Evolutionary conservation across 1,140 invertebrate genomes (phyloP).

Genomic region (Tetragonula clypearis): DNA sequence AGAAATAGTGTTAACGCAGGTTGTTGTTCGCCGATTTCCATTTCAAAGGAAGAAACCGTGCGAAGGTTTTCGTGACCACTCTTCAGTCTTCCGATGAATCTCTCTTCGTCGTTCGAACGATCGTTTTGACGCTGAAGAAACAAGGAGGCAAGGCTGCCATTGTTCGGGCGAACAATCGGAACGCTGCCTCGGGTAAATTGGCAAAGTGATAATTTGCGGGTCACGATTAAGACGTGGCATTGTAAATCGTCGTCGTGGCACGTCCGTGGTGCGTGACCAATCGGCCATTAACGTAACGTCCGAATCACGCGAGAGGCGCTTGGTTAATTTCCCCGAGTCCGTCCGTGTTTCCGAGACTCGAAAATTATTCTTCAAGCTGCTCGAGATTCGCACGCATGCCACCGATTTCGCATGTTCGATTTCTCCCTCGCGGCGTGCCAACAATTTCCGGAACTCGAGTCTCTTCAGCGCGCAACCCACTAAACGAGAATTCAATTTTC

Average conservation of each 20-base stretch:
- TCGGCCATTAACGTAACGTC: slow-evolving; percentile 71
- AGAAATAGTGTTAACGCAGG: background rate
- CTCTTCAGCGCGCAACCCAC: background rate
- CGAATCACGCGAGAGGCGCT: slow-evolving; percentile 74
- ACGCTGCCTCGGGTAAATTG: background rate
- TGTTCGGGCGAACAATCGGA: slow-evolving; percentile 38
- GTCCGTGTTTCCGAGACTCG: slow-evolving; percentile 40
- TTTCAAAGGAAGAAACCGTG: slow-evolving; percentile 14
- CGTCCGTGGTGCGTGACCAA: slow-evolving; percentile 72
- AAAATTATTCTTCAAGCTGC: slow-evolving; percentile 69
- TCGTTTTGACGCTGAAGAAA: slow-evolving; percentile 8
- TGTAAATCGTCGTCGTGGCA: slow-evolving; percentile 66
- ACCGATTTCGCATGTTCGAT: background rate
- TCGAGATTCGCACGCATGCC: slow-evolving; percentile 34
- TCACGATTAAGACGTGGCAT: slow-evolving; percentile 72
- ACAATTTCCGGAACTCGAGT: slow-evolving; percentile 22
- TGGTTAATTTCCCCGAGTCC: slow-evolving; percentile 69
- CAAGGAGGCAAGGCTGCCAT: slow-evolving; percentile 41
- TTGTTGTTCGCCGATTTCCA: slow-evolving; percentile 12
- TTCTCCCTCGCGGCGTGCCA: slow-evolving; percentile 28
- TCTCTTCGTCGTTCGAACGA: background rate
- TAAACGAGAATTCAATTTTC: slow-evolving; percentile 2
- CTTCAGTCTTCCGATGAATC: background rate
- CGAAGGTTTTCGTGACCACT: slow-evolving; percentile 39
- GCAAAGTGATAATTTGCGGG: slow-evolving; percentile 72